Percentiles rank a stretch among this genome's conserved stretches.
phyloP scores from a whole-genome alignment of 2,113 vertebrate genomes.

The Steatornis caripensis region DNA sequence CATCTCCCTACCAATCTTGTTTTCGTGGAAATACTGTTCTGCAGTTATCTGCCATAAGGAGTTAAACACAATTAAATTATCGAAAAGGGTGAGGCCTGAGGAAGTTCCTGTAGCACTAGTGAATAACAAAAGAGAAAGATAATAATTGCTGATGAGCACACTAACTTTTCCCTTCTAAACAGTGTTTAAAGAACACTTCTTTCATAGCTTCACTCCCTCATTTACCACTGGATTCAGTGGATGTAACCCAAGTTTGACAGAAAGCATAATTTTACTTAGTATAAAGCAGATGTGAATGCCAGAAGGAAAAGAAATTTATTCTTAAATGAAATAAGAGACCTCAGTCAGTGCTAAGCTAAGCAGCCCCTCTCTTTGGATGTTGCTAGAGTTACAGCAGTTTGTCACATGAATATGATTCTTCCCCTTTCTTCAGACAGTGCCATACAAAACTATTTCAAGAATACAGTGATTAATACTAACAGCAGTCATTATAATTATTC shows the following conservation, averaged over 20 bases:
- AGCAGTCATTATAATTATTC: not conserved
- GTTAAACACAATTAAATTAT: not conserved
- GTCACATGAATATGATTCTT: not conserved
- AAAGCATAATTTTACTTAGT: not conserved
- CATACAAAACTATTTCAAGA: not conserved
- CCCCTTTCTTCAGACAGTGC: not conserved
- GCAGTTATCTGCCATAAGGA: not conserved
- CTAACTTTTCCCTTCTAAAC: not conserved
- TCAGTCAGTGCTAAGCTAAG: not conserved
- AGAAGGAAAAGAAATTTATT: not conserved
- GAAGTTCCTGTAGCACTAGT: not conserved
- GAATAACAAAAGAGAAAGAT: not conserved
- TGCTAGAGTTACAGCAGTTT: not conserved
- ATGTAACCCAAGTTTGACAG: not conserved
- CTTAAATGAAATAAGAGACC: not conserved
- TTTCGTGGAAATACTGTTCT: not conserved
- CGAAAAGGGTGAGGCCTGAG: not conserved
- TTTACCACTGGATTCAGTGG: not conserved
- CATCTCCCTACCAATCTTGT: not conserved
- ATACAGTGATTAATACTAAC: not conserved
- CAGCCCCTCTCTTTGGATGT: not conserved
- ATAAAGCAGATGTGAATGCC: not conserved
- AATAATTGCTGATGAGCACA: not conserved
- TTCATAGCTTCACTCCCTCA: not conserved
- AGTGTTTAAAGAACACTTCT: not conserved